Evolutionary conservation across 2,113 vertebrate species (phyloP), one percentile per base, ranked within the genome.

Genomic region (Chionis minor): DNA sequence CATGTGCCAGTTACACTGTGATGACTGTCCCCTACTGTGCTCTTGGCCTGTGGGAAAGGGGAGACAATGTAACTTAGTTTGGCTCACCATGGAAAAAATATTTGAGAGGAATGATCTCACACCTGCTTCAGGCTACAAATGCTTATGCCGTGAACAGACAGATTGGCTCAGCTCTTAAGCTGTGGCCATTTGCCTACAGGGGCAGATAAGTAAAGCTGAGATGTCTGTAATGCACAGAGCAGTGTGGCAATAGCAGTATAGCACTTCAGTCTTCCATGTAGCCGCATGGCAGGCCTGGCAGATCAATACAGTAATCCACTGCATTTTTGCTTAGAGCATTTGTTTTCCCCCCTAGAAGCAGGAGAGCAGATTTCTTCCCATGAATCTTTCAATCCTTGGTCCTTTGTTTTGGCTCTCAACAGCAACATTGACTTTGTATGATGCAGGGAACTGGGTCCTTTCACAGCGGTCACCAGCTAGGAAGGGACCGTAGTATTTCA

Each of bases 41-140:
- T 94, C 61, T 75, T 84, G 93, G 91, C 94, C 56, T 79, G 78
- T 95, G 90, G 90, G 65, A 91, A 92, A 47, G 47, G 73, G 80
- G 30, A 90, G 93, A 94, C 87, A 92, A 80, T 91, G 44, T 70
- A 87, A 87, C 56, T 86, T 72, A 89, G 47, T 91, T 91, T 91
- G 89, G 70, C 73, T 94, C 81, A 75, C 83, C 35, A 40, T 44
- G 61, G 84, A 65, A 88, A 79, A 96, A 91, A n/a, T 77, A 91
- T 5, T 87, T 75, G 73, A 84, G 84, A 93, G 24, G 35, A 91
- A 82, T 92, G 94, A 94, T 82, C 91, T 95, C 95, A 93, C 91
- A 95, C 96, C 96, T 96, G 90, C 96, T 96, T 69, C 91, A 54
- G 95, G 93, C 96, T 96, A 91, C 71, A 92, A 91, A 75, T 92